A percentile compares a stretch with the other conserved stretches of the same genome.
phyloP scores from a whole-genome alignment of 2,888 invertebrate genomes.

The Apoda limacodes region DNA sequence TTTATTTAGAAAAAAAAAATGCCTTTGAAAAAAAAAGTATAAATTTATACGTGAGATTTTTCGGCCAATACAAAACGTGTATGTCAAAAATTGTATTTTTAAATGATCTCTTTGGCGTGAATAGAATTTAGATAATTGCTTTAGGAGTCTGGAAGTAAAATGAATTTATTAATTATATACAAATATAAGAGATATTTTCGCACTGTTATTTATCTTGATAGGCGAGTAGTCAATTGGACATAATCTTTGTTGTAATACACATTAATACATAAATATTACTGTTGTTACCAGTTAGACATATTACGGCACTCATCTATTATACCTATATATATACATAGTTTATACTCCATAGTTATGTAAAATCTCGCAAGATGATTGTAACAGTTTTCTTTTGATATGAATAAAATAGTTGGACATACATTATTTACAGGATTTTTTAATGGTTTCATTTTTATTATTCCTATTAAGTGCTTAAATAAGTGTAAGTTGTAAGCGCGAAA shows the following conservation, averaged over 20 bases:
- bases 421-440: too few relatives aligned
- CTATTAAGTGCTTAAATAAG: too few relatives aligned
- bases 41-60: constrained; percentile 54
- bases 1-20: constrained; percentile 53
- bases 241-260: constrained; percentile 34
- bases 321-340: too few relatives aligned
- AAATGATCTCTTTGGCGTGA: constrained; percentile 66
- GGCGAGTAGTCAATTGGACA: constrained; percentile 48
- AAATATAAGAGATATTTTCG: constrained; percentile 65
- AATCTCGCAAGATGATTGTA: too few relatives aligned
- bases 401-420: too few relatives aligned
- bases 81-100: constrained; percentile 67
- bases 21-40: constrained; percentile 32
- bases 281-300: constrained; percentile 61
- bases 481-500: too few relatives aligned
- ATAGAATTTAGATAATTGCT: constrained; percentile 59
- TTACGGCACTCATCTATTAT: too few relatives aligned
- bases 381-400: too few relatives aligned
- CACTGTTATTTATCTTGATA: constrained; percentile 58
- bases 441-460: too few relatives aligned
- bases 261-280: constrained; percentile 35
- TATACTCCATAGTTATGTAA: too few relatives aligned
- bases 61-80: constrained; percentile 64
- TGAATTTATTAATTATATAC: constrained; percentile 62
- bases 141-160: constrained; percentile 66